phyloP scores from a whole-genome alignment of 2,113 vertebrate genomes.

The Tenrec ecaudatus region DNA sequence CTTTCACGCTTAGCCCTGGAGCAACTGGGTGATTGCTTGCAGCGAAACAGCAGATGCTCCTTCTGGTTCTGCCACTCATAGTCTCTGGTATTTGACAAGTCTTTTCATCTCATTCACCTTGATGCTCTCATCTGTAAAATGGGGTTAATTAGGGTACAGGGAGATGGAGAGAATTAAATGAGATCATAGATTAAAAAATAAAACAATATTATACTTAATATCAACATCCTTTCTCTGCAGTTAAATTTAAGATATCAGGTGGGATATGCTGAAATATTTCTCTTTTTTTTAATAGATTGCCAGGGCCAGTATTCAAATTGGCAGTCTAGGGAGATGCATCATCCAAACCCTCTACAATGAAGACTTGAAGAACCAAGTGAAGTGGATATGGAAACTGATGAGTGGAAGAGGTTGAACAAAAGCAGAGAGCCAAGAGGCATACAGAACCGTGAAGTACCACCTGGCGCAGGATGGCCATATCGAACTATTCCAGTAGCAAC shows the following conservation, averaged over 20 bases:
- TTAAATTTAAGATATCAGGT: background rate
- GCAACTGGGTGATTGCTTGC: background rate
- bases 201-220: too few relatives aligned
- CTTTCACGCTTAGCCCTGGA: background rate
- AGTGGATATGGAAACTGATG: too few relatives aligned
- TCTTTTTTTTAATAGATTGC: background rate
- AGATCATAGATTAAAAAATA: background rate
- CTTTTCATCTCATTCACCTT: background rate
- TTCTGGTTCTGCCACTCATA: background rate
- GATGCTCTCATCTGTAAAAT: background rate
- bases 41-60: background rate
- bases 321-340: too few relatives aligned
- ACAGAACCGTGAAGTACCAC: too few relatives aligned
- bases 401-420: too few relatives aligned
- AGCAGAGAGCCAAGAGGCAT: too few relatives aligned
- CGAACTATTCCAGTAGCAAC: too few relatives aligned
- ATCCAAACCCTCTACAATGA: too few relatives aligned
- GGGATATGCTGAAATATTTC: background rate
- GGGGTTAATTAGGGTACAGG: background rate
- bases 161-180: background rate
- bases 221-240: background rate
- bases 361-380: too few relatives aligned
- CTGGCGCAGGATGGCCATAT: too few relatives aligned
- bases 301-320: background rate
- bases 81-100: background rate